Evolutionary conservation across 2,888 invertebrate species (phyloP), one percentile per base, ranked within the genome.

Genomic region (Caenorhabditis sulstoni): DNA sequence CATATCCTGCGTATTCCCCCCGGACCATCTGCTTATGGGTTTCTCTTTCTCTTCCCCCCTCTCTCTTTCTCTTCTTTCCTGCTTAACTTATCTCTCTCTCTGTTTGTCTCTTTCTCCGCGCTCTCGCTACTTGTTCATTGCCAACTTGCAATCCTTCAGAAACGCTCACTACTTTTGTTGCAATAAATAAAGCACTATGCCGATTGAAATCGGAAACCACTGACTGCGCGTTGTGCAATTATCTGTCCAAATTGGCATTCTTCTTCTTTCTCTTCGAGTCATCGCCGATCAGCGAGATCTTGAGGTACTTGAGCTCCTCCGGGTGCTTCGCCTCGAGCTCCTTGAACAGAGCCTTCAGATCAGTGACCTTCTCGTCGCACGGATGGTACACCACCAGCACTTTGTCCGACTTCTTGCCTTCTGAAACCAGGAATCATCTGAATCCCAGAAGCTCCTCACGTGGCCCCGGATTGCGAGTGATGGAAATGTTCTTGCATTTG

Each of bases 11-110:
- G 7, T 20, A 9, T 65, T 49, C 53, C 68, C 61, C 44, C 64
- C 64, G 73, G 73, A 73, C 73, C 73, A 64, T 73, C 73, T 73
- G 73, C 73, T 61, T 66, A 75, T 75, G 75, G 75, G 75, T 75
- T 62, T 59, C 55, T 66, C 16, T 64, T 16, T 49, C 9, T 37
- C 41, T 18, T 41, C 29, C 41, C 22, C 12, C 20, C 39, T 1
- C 39, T 55, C n/a, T n/a, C n/a, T n/a, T n/a, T n/a, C n/a, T n/a
- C n/a, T n/a, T n/a, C n/a, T 29, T 29, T 29, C 7, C 29, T 29
- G 29, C 29, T 29, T 29, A 29, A 5, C 29, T 29, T 29, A 29
- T 29, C 29, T 29, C 35, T 35, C 29, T 22, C 14, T 39, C 22
- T 11, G 22, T 9, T 29, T 41, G 11, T 44, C n/a, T 49, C 14